These are phyloP conservation scores for Halesus radiatus DNA, from an alignment of 1,140 invertebrate species.

Conservation along the genomic window DNA sequence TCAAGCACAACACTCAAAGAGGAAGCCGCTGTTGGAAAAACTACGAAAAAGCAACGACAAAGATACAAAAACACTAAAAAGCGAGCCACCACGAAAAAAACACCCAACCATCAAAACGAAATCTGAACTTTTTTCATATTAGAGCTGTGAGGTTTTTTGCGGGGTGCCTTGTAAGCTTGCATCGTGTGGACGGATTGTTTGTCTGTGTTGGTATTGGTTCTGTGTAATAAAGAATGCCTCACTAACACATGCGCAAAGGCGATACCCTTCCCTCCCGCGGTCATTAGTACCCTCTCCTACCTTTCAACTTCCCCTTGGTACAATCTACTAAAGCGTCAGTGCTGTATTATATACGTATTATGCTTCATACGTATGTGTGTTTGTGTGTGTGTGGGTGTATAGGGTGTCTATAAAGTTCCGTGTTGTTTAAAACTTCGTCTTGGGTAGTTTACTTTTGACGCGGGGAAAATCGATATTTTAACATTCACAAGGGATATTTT, in stretches of 20 bases:
- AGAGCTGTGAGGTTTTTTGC: background rate
- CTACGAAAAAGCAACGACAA: conserved; percentile 28
- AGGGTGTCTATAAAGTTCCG: conserved; percentile 32
- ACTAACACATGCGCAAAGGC: conserved; percentile 15
- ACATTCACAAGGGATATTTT: background rate
- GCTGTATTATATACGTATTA: too few species aligned
- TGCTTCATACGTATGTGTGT: too few species aligned
- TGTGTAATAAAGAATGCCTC: conserved; percentile 37
- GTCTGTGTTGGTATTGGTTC: background rate
- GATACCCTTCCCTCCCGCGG: conserved; percentile 55
- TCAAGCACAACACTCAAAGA: conserved; percentile 27
- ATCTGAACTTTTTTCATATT: background rate
- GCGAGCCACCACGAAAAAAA: conserved; percentile 5
- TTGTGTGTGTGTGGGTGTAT: conserved; percentile 10
- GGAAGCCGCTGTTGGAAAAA: conserved; percentile 31
- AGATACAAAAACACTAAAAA: background rate
- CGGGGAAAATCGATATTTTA: conserved; percentile 33
- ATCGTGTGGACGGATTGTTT: conserved; percentile 2
- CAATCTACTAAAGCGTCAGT: conserved; percentile 49
- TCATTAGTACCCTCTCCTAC: conserved; percentile 53
- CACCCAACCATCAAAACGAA: background rate
- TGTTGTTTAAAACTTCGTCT: conserved; percentile 20
- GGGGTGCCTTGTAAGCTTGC: background rate
- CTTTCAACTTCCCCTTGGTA: conserved; percentile 26
- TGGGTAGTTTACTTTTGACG: background rate